These are phyloP conservation scores for Sander lucioperca DNA, from an alignment of 2,113 vertebrate genomes.

Conservation along the genomic window DNA sequence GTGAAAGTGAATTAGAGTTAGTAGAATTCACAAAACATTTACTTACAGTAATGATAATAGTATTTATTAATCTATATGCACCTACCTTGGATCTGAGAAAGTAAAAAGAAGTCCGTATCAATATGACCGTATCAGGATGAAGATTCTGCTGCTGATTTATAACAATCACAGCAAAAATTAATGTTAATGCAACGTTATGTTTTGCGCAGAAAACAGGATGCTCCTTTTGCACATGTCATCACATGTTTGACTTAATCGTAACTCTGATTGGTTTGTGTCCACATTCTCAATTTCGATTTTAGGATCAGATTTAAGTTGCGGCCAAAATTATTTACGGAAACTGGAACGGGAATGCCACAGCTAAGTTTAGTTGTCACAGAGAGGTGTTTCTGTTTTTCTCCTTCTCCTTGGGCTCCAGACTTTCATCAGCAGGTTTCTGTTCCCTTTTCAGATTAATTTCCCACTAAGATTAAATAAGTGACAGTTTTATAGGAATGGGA, in stretches of 20 bases:
- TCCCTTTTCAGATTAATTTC: slow-evolving; percentile 39
- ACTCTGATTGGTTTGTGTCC: background rate
- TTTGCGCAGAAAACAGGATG: slow-evolving; percentile 9
- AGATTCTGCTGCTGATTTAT: background rate
- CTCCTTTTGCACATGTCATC: background rate
- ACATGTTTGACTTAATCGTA: background rate
- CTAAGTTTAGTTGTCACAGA: too few relatives aligned
- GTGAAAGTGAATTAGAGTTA: too few relatives aligned
- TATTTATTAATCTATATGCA: too few relatives aligned
- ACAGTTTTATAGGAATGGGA: background rate
- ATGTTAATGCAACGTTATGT: background rate
- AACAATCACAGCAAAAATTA: background rate
- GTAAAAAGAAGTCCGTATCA: background rate
- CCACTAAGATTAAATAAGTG: background rate
- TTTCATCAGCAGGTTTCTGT: slow-evolving; percentile 24
- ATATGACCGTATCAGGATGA: too few relatives aligned
- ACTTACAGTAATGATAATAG: too few relatives aligned
- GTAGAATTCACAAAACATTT: background rate
- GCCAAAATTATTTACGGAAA: background rate
- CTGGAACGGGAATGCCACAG: background rate
- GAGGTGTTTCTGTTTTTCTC: background rate
- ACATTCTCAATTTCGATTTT: background rate
- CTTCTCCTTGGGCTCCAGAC: background rate
- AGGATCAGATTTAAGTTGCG: background rate
- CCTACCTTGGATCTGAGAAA: background rate